Base-by-base conservation (phyloP, 2,888 invertebrate species). In the Euproctis similis region DNA sequence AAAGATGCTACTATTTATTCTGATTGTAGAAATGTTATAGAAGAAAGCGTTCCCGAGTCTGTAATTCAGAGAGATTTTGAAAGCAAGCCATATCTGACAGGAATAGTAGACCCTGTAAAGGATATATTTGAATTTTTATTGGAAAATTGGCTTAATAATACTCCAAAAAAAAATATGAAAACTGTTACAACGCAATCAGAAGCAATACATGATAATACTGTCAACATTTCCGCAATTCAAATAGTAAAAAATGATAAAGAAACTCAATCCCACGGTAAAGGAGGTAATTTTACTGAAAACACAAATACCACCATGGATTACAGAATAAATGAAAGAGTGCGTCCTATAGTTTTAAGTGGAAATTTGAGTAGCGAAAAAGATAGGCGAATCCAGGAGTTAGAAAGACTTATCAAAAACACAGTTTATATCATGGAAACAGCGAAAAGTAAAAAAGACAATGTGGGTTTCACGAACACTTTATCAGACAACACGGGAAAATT, bases 131-230 rank as follows among this genome's bases (percentile, higher is more conserved):
- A 63, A 49, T 59, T 58, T 28, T 49, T 81, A 1, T 37, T 80
- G 18, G 71, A 80, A 22, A 80, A 65, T 43, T 82, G 77, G 76
- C 40, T 81, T 7, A 69, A 60, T 21, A 64, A 71, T 28, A 70
- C 68, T 1, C 42, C 53, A 1, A 28, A 45, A 3, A 42, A 53
- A 19, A 46, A 1, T 48, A 65, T 3, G 60, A 55, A 38, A 43
- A 54, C n/a, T 48, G 58, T 2, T 10, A 21, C 59, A 26, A 63
- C 30, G 21, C 40, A 44, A n/a, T 58, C 49, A 0, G 66, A 67
- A 38, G 63, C 64, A 0, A 53, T 63, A 27, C 55, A 50, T 11
- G 60, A 46, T 70, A 60, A 18, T 78, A 0, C 64, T n/a, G 44
- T 12, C 46, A 53, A 39, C 43, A 8, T 24, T 46, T 4, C 29